phyloP scores from a whole-genome alignment of 2,113 vertebrate genomes.

The Corvus hawaiiensis region DNA sequence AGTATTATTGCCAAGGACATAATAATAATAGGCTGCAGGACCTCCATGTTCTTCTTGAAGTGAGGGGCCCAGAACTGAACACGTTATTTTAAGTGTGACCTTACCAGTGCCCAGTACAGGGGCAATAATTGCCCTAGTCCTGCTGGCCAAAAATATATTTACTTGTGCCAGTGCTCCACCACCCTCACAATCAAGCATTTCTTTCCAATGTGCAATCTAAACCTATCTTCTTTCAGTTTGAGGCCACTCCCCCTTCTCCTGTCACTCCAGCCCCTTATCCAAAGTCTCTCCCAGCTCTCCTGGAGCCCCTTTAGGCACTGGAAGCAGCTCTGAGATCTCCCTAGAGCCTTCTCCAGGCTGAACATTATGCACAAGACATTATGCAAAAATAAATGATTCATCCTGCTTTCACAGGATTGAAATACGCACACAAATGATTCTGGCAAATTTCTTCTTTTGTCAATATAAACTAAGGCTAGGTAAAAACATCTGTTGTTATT shows the following conservation, averaged over 20 bases:
- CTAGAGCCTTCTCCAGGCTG: neutral
- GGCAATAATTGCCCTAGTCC: neutral
- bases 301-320: neutral
- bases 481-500: neutral
- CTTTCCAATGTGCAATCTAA: neutral
- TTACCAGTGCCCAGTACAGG: neutral
- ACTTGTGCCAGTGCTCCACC: neutral
- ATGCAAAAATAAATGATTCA: neutral
- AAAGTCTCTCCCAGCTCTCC: neutral
- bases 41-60: neutral
- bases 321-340: neutral
- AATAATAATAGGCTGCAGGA: neutral
- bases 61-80: neutral
- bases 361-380: neutral
- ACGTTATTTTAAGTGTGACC: neutral
- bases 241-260: neutral
- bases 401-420: neutral
- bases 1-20: neutral
- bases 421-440: neutral
- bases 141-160: neutral
- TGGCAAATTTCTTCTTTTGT: neutral
- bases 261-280: neutral
- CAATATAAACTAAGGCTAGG: neutral
- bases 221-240: neutral
- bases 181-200: neutral